Evolutionary conservation across 53 echinoderm and acorn worm species (phyloP).

Genomic region (Astropecten irregularis): DNA sequence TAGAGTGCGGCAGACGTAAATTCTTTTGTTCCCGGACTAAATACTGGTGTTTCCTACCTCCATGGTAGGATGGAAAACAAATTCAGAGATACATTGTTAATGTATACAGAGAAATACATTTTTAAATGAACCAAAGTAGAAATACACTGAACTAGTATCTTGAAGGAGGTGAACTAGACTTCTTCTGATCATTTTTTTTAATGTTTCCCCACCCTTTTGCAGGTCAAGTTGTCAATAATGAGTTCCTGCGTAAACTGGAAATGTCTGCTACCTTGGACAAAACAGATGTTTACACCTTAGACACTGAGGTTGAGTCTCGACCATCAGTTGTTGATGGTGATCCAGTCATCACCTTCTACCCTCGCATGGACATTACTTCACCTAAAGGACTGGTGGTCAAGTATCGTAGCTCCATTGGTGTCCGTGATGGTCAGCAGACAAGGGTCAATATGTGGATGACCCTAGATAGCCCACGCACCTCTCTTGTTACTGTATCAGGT

Average conservation of each 20-base stretch:
- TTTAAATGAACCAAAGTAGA: no score
- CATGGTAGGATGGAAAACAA: no score
- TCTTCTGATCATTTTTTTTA: no score
- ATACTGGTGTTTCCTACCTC: no score
- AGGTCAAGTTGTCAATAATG: slow-evolving; percentile 21
- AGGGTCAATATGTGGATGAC: slow-evolving; percentile 29
- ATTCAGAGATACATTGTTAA: no score
- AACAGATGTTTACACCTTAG: slow-evolving; percentile 21
- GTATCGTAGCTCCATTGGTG: slow-evolving; percentile 38
- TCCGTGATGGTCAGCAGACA: slow-evolving; percentile 28
- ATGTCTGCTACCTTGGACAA: slow-evolving; percentile 27
- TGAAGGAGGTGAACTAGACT: no score
- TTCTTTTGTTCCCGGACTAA: no score
- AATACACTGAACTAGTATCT: no score
- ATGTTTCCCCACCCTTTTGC: background rate
- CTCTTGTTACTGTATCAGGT: slow-evolving; percentile 54
- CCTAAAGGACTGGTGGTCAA: slow-evolving; percentile 10
- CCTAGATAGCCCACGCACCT: slow-evolving; percentile 31
- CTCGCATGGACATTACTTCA: slow-evolving; percentile 33
- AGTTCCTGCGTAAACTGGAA: slow-evolving; percentile 30
- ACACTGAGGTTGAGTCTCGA: slow-evolving; percentile 36
- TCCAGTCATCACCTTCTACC: slow-evolving; percentile 39
- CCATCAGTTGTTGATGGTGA: slow-evolving; percentile 22
- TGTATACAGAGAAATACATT: no score
- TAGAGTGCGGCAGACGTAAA: no score